Base-by-base conservation (phyloP, 2,888 invertebrate genomes). In the Ormyrus pomaceus region DNA sequence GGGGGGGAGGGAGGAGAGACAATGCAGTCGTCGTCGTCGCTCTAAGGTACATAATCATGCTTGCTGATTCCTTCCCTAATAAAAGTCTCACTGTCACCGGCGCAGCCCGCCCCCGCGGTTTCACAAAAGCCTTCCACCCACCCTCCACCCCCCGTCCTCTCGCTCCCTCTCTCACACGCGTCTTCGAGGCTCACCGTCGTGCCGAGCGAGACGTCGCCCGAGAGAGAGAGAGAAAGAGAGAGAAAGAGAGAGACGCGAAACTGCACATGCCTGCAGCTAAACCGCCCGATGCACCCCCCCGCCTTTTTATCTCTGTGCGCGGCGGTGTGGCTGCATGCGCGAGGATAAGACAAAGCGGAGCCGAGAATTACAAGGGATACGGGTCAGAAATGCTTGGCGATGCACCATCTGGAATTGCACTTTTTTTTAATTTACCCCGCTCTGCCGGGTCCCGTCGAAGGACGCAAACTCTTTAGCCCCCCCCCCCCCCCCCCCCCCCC, bases 31-130 rank as follows among this genome's bases (percentile, higher is more conserved):
- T 72, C 65, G 71, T 72, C 80, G 73, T 77, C 84, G 88, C 87
- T 89, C 88, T 89, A 89, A 89, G 90, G 90, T 90, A 90, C 88
- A 90, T 90, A 90, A 90, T 90, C 89, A 89, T 87, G 89, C 89
- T 89, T 88, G 89, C 89, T 90, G 89, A 89, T 88, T 90, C 87
- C 88, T 90, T 90, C 88, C 88, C 90, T 90, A 91, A 91, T 91
- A 90, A 91, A 90, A 90, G 80, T 78, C 77, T 76, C 82, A 77
- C 78, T 78, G 76, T 84, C 85, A 83, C 79, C 82, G 74, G 84
- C 82, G 80, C 81, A 80, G 58, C 79, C 80, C 55, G 10, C 55
- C 82, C 83, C 77, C 82, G 84, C 83, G 83, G 70, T 64, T 70
- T 61, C 80, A 81, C 74, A 81, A 81, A 78, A 78, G 79, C 83